Percentiles rank a stretch among this genome's conserved stretches.
These are phyloP conservation scores for Anomalospiza imberbis DNA, from an alignment of 2,797 vertebrate species.

Conservation along the genomic window DNA sequence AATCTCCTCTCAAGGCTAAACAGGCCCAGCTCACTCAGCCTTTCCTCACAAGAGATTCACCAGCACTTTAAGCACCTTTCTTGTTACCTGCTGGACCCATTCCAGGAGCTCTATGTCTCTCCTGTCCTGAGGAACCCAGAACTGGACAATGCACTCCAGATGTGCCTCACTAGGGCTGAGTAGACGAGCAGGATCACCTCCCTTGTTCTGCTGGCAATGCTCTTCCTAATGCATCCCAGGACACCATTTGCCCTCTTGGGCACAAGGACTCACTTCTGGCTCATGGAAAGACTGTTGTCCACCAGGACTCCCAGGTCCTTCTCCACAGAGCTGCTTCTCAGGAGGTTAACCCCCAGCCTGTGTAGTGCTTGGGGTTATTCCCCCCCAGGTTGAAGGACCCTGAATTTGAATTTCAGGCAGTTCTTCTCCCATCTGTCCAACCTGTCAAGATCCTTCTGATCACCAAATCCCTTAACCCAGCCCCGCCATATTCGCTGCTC, in stretches of 20 bases:
- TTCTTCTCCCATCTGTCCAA: background rate
- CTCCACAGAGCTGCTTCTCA: background rate
- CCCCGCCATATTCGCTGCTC: background rate
- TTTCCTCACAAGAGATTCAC: background rate
- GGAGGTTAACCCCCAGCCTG: background rate
- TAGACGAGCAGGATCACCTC: background rate
- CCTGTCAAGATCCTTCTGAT: background rate
- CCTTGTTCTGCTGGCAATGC: fast-evolving
- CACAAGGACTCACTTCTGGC: background rate
- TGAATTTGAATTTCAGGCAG: background rate
- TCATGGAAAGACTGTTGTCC: background rate
- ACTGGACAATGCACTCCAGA: background rate
- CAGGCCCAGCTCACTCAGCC: background rate
- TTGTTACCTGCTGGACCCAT: background rate
- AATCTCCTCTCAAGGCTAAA: background rate
- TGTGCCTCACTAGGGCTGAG: background rate
- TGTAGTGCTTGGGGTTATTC: too few species aligned
- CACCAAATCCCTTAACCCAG: background rate
- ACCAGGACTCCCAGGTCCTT: background rate
- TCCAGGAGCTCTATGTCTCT: background rate
- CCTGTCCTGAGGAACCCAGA: background rate
- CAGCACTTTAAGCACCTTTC: too few species aligned
- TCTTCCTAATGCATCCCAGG: fast-evolving
- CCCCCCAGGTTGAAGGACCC: background rate
- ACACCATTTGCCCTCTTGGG: fast-evolving